Evolutionary conservation across 1,140 invertebrate species (phyloP).

Genomic region (Leucophenga varia): DNA sequence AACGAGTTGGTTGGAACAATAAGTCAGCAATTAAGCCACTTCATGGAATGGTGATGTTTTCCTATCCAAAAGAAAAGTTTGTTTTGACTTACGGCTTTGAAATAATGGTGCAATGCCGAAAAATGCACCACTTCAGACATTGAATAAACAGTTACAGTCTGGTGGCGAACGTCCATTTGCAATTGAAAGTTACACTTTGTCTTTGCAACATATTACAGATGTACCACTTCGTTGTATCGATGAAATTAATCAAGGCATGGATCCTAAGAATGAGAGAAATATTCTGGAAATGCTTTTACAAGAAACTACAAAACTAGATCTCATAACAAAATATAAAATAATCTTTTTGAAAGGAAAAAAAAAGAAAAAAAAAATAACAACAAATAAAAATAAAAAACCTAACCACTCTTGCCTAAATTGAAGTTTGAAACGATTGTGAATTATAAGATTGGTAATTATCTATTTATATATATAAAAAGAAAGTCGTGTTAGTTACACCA

Average conservation of each 20-base stretch:
- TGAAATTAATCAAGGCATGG: slow-evolving; percentile 97
- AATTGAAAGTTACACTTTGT: slow-evolving; percentile 85
- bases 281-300: slow-evolving; percentile 83
- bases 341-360: too few species aligned
- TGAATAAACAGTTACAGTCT: slow-evolving; percentile 79
- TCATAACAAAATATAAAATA: too few species aligned
- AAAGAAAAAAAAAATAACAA: too few species aligned
- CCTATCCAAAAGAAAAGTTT: slow-evolving; percentile 60
- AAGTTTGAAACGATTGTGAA: too few species aligned
- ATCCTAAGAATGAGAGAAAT: slow-evolving; percentile 80
- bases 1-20: too few species aligned
- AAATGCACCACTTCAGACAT: slow-evolving; percentile 69
- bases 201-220: slow-evolving; percentile 77
- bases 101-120: slow-evolving; percentile 85
- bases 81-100: slow-evolving; percentile 84
- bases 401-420: too few species aligned
- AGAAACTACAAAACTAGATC: too few species aligned
- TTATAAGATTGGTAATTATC: too few species aligned
- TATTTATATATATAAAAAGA: too few species aligned
- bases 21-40: slow-evolving; percentile 71
- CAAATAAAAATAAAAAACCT: too few species aligned
- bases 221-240: slow-evolving; percentile 92
- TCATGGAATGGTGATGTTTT: slow-evolving; percentile 78
- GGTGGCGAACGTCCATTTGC: slow-evolving; percentile 91
- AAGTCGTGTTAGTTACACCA: too few species aligned